A percentile compares a stretch with the other conserved stretches of the same genome.
These are phyloP conservation scores for Hirtodrosophila cameraria DNA, from an alignment of 2,888 invertebrate species.

Conservation along the genomic window DNA sequence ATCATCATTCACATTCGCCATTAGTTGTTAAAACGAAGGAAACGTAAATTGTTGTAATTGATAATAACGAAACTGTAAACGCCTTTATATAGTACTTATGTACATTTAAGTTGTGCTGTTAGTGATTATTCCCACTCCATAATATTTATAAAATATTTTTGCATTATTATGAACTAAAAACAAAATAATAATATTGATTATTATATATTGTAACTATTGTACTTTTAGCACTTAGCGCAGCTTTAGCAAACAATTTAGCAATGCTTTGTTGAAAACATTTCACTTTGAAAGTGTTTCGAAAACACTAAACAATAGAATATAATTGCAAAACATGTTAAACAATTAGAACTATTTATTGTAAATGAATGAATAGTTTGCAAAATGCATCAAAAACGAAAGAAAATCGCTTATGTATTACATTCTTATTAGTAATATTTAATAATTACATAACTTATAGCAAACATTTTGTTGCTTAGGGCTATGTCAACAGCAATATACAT, in stretches of 20 bases:
- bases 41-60: constrained; percentile 69
- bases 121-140: constrained; percentile 55
- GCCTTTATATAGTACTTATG: constrained; percentile 59
- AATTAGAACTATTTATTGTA: constrained; percentile 31
- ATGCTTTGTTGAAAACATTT: constrained; percentile 72
- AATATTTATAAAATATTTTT: constrained; percentile 17
- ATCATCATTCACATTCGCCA: constrained; percentile 58
- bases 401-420: constrained; percentile 16
- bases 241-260: constrained; percentile 72
- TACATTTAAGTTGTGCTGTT: constrained; percentile 67
- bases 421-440: constrained; percentile 37
- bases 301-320: constrained; percentile 45
- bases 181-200: constrained; percentile 19
- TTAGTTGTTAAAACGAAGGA: constrained; percentile 46
- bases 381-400: constrained; percentile 27
- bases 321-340: constrained; percentile 47
- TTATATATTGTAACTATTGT: constrained; percentile 22
- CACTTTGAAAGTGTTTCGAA: constrained; percentile 59
- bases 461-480: constrained; percentile 39
- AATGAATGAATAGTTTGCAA: constrained; percentile 48
- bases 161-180: constrained; percentile 15
- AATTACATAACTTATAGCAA: constrained; percentile 32
- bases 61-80: constrained; percentile 46
- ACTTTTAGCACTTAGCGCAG: constrained; percentile 70
- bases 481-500: constrained; percentile 63